phyloP scores from a whole-genome alignment of 2,113 vertebrate genomes.

The Cyrtonyx montezumae region DNA sequence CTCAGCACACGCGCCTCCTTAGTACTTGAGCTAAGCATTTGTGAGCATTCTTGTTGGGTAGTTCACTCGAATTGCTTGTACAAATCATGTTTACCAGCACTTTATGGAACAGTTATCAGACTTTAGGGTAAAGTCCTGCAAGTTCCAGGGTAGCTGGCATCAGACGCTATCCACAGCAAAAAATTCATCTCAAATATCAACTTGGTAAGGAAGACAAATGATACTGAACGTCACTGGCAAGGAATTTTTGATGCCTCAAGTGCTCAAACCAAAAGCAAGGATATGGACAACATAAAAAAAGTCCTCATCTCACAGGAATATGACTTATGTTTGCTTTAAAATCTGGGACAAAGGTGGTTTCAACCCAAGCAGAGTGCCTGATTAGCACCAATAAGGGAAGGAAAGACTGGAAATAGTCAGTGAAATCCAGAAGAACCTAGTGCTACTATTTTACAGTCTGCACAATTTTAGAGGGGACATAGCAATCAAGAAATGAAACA shows the following conservation, averaged over 20 bases:
- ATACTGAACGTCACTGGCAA: background rate
- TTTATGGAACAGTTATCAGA: background rate
- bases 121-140: background rate
- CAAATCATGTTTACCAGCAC: background rate
- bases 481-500: constrained; percentile 15
- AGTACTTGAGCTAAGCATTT: rapidly evolving
- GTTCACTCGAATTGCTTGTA: background rate
- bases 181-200: background rate
- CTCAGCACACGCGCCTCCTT: too few species aligned
- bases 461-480: background rate
- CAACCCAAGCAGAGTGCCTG: background rate
- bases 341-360: background rate
- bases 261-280: background rate
- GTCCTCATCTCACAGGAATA: background rate
- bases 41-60: rapidly evolving
- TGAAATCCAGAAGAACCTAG: background rate
- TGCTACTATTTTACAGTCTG: background rate
- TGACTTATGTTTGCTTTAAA: background rate
- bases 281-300: background rate
- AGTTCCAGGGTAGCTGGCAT: background rate
- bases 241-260: background rate
- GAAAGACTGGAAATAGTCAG: background rate
- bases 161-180: background rate
- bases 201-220: background rate
- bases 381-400: background rate